Percentiles rank a stretch among this genome's conserved stretches.
Conservation (phyloP, 2,113 vertebrate species). For the Baryphthengus martii region DNA sequence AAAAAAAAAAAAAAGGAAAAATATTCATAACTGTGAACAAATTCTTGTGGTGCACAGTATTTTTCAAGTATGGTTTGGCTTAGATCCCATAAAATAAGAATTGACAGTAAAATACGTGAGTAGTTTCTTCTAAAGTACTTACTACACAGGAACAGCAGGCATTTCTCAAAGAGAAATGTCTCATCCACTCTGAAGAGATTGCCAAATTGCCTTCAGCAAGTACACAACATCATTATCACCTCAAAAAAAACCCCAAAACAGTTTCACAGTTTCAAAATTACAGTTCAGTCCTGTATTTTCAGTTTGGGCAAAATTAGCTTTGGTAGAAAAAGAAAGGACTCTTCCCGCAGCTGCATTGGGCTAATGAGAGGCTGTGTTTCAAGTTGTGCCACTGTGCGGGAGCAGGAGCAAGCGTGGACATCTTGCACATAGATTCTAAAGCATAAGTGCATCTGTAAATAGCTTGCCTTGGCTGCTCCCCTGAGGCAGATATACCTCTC, state of each 20-base stretch:
- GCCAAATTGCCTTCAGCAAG: neutral
- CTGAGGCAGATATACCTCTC: neutral
- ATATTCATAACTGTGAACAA: neutral
- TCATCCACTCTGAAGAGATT: neutral
- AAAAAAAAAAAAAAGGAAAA: neutral
- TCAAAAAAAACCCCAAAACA: neutral
- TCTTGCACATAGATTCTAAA: neutral
- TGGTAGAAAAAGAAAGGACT: neutral
- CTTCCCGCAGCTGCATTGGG: neutral
- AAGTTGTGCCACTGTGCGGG: neutral
- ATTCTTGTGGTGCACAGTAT: conserved; percentile 9
- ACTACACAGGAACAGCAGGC: neutral
- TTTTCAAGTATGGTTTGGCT: conserved; percentile 36
- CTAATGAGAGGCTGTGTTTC: neutral
- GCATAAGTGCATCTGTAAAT: neutral
- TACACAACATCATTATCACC: neutral
- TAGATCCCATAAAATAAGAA: neutral
- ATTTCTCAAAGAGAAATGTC: conserved; percentile 14
- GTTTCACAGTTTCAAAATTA: neutral
- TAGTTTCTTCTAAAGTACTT: conserved; percentile 22
- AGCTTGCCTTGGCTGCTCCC: neutral
- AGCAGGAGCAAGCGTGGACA: neutral
- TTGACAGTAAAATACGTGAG: conserved; percentile 25
- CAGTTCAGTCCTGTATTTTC: neutral
- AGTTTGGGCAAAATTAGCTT: neutral